Evolutionary conservation across 2,888 invertebrate genomes (phyloP).

Genomic region (Anoncus sp.): DNA sequence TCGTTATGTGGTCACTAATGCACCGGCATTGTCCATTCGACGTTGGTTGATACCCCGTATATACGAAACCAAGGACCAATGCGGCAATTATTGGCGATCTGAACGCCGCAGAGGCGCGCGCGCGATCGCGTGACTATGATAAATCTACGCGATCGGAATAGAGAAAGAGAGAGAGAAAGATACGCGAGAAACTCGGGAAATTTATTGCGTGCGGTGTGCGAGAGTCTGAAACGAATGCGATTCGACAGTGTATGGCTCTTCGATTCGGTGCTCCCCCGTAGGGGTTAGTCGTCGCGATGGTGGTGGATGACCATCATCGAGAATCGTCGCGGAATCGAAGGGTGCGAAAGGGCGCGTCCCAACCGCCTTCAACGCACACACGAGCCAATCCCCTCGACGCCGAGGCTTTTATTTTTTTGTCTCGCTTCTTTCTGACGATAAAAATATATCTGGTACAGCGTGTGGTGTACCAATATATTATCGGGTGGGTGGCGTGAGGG

Average conservation of each 20-base stretch:
- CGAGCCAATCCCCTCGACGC: constrained; percentile 49
- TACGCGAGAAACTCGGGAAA: constrained; percentile 36
- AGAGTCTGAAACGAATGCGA: constrained; percentile 75
- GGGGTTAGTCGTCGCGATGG: constrained; percentile 32
- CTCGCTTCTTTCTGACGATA: constrained; percentile 49
- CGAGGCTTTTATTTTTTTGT: constrained; percentile 22
- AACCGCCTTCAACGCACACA: constrained; percentile 21
- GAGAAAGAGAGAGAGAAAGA: not conserved
- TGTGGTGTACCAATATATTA: constrained; percentile 47
- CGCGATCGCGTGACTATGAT: constrained; percentile 79
- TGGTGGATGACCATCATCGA: constrained; percentile 50
- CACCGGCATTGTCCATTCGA: constrained; percentile 36
- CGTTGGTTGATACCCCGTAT: constrained; percentile 7
- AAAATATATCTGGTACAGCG: constrained; percentile 50
- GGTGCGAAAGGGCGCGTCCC: constrained; percentile 60
- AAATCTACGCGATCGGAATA: constrained; percentile 74
- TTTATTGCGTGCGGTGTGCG: constrained; percentile 56
- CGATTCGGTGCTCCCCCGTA: constrained; percentile 43
- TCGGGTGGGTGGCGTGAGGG: constrained; percentile 15
- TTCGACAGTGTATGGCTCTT: constrained; percentile 65
- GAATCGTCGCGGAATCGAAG: constrained; percentile 52
- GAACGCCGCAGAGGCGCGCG: constrained; percentile 65
- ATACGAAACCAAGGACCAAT: constrained; percentile 63
- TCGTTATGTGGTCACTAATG: constrained; percentile 24
- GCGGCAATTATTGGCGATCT: constrained; percentile 73